Base-by-base conservation (phyloP, 2,888 invertebrate species). In the Hermodice carunculata region DNA sequence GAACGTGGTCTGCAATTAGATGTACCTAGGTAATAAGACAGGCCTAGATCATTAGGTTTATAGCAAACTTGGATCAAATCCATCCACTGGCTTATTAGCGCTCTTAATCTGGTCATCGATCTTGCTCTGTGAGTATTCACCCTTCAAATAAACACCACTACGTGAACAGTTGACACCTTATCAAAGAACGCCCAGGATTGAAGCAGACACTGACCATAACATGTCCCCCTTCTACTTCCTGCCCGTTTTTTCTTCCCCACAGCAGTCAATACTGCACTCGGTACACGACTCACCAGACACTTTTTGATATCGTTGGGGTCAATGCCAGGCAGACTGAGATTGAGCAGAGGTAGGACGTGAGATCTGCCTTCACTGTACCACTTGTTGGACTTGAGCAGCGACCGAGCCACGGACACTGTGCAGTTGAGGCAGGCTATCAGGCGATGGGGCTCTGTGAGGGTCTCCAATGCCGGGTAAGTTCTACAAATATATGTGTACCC, bases 401-500 rank as follows among this genome's bases (percentile, higher is more conserved):
- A 80, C 24, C 87, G 77, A 2, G 82, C 75, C n/a, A 86, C 84
- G 2, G 83, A 78, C 34, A 85, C 83, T 8, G 87, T 76, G 75
- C 86, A 86, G 71, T 81, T 83, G 70, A 88, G 81, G 48, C 87
- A 86, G 46, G 87, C 79, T 51, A 81, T 81, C 76, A 77, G 79
- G 42, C 80, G 91, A 82, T 96, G 94, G 0, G 96, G 96, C 84
- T 97, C 96, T 0, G 94, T 95, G 37, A 95, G 85, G 1, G 94
- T 94, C 77, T 94, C 94, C 81, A 96, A 87, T 0, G 94, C 91
- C 1, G 91, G 90, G 81, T 92, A 92, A 62, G 95, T 88, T 62
- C 87, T 85, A 70, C 17, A 71, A 67, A 22, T n/a, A n/a, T n/a
- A n/a, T n/a, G n/a, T n/a, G n/a, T n/a, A n/a, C n/a, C n/a, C n/a